Evolutionary conservation across 2,113 vertebrate genomes (phyloP), one percentile per base, ranked within the genome.

Genomic region (Ameiurus melas): DNA sequence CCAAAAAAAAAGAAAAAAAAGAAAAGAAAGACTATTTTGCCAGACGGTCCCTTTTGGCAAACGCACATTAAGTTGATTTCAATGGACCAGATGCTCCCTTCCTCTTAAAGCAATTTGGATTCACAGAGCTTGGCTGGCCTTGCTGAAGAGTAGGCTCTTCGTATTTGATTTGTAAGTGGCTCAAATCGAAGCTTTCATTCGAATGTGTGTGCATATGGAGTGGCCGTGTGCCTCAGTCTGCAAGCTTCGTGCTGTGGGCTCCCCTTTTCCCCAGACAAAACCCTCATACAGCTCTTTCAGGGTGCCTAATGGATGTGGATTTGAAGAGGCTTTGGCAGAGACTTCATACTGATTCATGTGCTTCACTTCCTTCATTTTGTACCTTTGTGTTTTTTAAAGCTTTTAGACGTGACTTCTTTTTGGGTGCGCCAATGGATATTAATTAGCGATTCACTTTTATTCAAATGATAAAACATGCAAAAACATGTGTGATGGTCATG

Each of bases 61-160:
- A 87, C 73, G 77, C 75, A 87, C 91, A 91, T 91, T 91, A 91
- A 91, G 91, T 90, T 89, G 89, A 91, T 91, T 91, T 91, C 89
- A 91, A 91, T 91, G 47, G 88, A 90, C 89, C 91, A 91, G 91
- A 91, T 91, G 91, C 91, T 91, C 87, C 91, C 91, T 90, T 90
- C 91, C 89, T 91, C 91, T 90, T 88, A 91, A 90, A 91, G 91
- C 88, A 91, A 90, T 91, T 91, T 91, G 89, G 89, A 89, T 89
- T 90, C 89, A 90, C 90, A 80, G 88, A 89, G 87, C 87, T 87
- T 89, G 33, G 36, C 89, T 89, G 88, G 89, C 89, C 91, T 90
- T 89, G 89, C 91, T 85, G 86, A 60, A 89, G 89, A 89, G 85
- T 83, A 88, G 86, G 85, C 89, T 90, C 83, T 80, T 68, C 83